Base-by-base conservation (phyloP, 1,140 invertebrate species). In the Bombus haemorrhoidalis region DNA sequence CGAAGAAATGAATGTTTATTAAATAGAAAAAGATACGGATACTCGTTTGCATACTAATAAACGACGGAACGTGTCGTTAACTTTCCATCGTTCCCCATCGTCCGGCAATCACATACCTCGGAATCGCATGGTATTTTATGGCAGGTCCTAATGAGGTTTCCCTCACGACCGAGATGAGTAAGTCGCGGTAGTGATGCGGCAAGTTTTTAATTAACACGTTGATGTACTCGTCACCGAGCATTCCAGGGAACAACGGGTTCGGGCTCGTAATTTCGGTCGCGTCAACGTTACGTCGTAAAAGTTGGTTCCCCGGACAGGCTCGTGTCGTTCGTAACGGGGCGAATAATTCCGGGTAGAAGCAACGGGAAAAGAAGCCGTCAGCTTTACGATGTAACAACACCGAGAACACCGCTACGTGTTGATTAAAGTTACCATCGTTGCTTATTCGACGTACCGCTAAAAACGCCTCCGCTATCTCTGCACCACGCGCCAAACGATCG, bases 121-220 rank as follows among this genome's bases (percentile, higher is more conserved):
- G 53, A 37, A 59, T 76, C 32, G 12, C 5, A 18, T 1, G 22
- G 34, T 39, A n/a, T n/a, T 62, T 76, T 53, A n/a, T 34, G 47
- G 28, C 8, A n/a, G 43, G 13, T n/a, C 13, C 57, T 77, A 77
- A 77, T 28, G 37, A 66, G 59, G 37, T 62, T 62, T 34, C 3
- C 32, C 22, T 53, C 32, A 13, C n/a, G 9, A 18, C 72, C 39
- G 41, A 32, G 72, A 34, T 25, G 18, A 9, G 73, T 37, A 75
- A 57, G 73, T 53, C 57, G 75, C 53, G 37, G 75, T 39, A n/a
- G 53, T 5, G 53, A n/a, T 41, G 39, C 57, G 75, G 59, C 57
- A 64, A 22, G 75, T 41, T 78, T 78, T 78, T 78, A 78, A 78
- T 78, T 64, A 78, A 78, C 75, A 41, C 75, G 75, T 64, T 78